These are phyloP conservation scores for Phoxinus dragarum DNA, from an alignment of 2,797 vertebrate species.

Conservation along the genomic window DNA sequence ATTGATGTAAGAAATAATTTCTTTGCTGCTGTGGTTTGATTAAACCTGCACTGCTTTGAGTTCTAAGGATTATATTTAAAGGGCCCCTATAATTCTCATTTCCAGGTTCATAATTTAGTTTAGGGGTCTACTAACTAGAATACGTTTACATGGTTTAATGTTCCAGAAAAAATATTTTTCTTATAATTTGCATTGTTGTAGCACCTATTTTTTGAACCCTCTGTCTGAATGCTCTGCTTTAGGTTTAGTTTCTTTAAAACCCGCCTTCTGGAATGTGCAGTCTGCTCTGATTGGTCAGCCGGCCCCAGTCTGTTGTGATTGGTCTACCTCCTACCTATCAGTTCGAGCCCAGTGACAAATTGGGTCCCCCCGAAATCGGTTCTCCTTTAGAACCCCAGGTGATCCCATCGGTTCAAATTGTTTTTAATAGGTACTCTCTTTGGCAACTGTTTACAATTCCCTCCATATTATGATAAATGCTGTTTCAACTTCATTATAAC, in stretches of 20 bases:
- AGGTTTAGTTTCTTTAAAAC: not conserved
- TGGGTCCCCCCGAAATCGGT: too few species aligned
- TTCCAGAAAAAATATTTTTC: not conserved
- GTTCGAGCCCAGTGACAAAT: not conserved
- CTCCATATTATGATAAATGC: too few species aligned
- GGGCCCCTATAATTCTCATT: not conserved
- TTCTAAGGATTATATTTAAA: not conserved
- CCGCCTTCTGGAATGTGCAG: not conserved
- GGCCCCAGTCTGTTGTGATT: not conserved
- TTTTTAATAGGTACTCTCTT: too few species aligned
- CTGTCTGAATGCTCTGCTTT: not conserved
- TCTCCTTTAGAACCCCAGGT: too few species aligned
- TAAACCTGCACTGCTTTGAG: slow-evolving; percentile 15
- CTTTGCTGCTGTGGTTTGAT: not conserved
- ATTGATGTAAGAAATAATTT: slow-evolving; percentile 18
- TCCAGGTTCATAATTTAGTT: not conserved
- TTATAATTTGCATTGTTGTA: not conserved
- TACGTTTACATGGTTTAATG: not conserved
- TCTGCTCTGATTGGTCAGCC: not conserved
- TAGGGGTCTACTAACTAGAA: not conserved
- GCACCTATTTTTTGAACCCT: not conserved
- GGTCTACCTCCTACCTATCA: not conserved
- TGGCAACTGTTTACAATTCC: too few species aligned
- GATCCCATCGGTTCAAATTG: too few species aligned
- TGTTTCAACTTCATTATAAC: too few species aligned